Evolutionary conservation across 1,140 invertebrate species (phyloP).

Genomic region (Cardiocondyla obscurior): DNA sequence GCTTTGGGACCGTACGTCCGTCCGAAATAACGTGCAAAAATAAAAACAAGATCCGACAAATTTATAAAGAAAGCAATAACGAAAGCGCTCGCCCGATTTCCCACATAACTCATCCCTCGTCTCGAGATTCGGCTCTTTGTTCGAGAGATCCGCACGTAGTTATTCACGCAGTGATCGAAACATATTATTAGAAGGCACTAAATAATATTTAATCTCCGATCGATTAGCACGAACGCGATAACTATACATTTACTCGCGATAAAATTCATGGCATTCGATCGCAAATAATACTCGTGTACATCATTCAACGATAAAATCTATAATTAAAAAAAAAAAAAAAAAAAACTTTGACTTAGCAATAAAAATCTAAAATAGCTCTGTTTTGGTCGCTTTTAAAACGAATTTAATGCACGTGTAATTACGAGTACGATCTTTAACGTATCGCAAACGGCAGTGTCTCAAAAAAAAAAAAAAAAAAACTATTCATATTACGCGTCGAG

Average conservation of each 20-base stretch:
- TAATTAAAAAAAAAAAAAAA: conserved; percentile 2
- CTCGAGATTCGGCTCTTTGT: neutral
- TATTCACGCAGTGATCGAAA: conserved; percentile 6
- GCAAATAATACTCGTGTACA: conserved; percentile 14
- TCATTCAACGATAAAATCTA: neutral
- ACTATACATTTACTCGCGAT: neutral
- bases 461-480: conserved; percentile 16
- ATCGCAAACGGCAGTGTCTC: neutral
- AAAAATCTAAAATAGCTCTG: neutral
- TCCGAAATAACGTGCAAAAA: neutral
- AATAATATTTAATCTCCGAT: conserved; percentile 38
- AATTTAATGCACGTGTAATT: neutral
- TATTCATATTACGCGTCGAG: neutral
- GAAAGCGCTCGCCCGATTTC: neutral
- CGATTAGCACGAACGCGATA: conserved; percentile 15
- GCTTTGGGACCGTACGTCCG: neutral
- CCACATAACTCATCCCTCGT: neutral
- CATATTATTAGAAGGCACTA: conserved; percentile 21
- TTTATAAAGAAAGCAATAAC: neutral
- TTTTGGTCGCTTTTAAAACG: neutral
- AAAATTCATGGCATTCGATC: neutral
- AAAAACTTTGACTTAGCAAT: neutral
- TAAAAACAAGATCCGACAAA: neutral
- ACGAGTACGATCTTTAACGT: neutral
- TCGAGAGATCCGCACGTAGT: neutral